Conservation (phyloP, 2,888 invertebrate genomes). For the Erebia ligea region DNA sequence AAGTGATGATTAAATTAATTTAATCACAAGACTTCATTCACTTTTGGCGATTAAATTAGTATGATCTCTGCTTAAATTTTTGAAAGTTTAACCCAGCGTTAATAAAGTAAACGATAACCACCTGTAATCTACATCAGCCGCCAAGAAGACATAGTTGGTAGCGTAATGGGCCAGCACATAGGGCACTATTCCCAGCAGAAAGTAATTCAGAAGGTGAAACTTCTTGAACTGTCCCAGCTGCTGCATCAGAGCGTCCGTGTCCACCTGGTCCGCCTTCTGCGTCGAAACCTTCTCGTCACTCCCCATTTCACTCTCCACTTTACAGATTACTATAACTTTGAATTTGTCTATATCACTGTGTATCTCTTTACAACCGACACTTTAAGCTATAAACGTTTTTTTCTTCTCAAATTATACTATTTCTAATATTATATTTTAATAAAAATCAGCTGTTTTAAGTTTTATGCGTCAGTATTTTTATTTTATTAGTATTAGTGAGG, state of each 20-base stretch:
- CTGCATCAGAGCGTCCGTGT: constrained; percentile 65
- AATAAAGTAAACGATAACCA: constrained; percentile 37
- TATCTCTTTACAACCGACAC: neutral
- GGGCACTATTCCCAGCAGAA: constrained; percentile 55
- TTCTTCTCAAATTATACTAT: neutral
- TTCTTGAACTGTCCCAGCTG: constrained; percentile 68
- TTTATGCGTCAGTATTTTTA: neutral
- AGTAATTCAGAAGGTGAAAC: constrained; percentile 66
- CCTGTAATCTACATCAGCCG: constrained; percentile 72
- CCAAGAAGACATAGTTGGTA: constrained; percentile 71
- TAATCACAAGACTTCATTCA: too few relatives aligned
- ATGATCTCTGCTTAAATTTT: too few relatives aligned
- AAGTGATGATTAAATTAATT: too few relatives aligned
- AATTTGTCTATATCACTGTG: neutral
- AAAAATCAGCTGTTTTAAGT: neutral
- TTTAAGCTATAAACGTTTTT: neutral
- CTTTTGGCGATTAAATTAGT: too few relatives aligned
- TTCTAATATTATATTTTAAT: neutral
- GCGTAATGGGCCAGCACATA: constrained; percentile 59
- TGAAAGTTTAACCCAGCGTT: too few relatives aligned
- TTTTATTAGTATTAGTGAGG: neutral
- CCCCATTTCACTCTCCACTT: neutral
- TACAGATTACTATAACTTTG: neutral
- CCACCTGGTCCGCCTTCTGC: constrained; percentile 45
- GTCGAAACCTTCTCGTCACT: neutral